These are phyloP conservation scores for Anthopleura sola DNA, from an alignment of 64 coral and sea anemone genomes.

Conservation along the genomic window DNA sequence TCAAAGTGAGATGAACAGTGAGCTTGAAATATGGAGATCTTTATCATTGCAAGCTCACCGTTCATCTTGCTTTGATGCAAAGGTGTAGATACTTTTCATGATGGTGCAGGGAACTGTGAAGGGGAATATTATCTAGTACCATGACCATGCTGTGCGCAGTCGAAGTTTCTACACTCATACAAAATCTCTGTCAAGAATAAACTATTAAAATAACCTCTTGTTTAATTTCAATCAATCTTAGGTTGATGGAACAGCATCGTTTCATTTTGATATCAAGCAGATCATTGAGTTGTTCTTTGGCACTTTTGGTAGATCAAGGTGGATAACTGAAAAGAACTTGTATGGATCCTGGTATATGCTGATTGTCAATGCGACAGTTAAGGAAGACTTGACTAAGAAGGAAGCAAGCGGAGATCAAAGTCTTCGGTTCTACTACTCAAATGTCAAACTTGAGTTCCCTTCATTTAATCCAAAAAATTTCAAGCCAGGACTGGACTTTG, in stretches of 20 bases:
- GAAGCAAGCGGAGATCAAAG: not conserved
- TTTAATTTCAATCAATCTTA: not conserved
- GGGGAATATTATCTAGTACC: too few relatives aligned
- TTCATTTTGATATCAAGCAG: conserved; percentile 23
- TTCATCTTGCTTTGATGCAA: too few relatives aligned
- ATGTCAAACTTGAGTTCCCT: conserved; percentile 47
- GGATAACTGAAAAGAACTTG: not conserved
- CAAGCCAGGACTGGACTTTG: conserved; percentile 49
- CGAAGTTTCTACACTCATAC: too few relatives aligned
- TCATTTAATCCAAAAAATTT: conserved; percentile 43
- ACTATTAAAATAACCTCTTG: not conserved
- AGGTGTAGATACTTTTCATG: too few relatives aligned
- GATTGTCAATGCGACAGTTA: conserved; percentile 46
- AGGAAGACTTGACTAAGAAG: conserved; percentile 50
- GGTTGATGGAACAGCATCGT: conserved; percentile 4
- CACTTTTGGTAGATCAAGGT: not conserved
- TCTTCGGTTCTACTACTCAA: conserved; percentile 19
- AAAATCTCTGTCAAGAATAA: not conserved
- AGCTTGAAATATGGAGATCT: too few relatives aligned
- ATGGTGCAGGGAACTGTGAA: too few relatives aligned
- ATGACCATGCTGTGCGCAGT: too few relatives aligned
- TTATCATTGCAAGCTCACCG: too few relatives aligned
- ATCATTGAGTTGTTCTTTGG: conserved; percentile 15
- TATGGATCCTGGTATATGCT: not conserved
- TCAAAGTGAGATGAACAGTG: too few relatives aligned